Percentiles rank a stretch among this genome's conserved stretches.
phyloP scores from a whole-genome alignment of 1,140 invertebrate species.

The Ceratina calcarata region DNA sequence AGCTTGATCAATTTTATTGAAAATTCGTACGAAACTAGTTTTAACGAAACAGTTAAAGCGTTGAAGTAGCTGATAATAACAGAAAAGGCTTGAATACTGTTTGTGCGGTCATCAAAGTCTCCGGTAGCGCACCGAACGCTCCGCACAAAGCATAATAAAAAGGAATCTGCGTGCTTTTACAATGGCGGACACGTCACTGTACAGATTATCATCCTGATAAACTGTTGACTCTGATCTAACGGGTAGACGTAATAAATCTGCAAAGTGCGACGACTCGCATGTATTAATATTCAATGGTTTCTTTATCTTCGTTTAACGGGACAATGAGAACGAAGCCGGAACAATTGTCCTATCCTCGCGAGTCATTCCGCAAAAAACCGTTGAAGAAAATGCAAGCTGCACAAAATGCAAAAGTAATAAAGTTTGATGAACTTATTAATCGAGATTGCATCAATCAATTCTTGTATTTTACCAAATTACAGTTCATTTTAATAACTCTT shows the following conservation, averaged over 20 bases:
- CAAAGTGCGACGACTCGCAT: conserved; percentile 8
- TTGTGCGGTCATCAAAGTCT: conserved; percentile 44
- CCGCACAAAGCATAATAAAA: no score
- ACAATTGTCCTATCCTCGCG: background rate
- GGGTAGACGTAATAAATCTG: conserved; percentile 29
- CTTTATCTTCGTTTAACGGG: background rate
- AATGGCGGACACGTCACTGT: conserved; percentile 9
- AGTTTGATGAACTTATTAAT: no score
- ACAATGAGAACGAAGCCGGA: background rate
- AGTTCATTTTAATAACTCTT: no score
- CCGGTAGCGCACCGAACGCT: background rate
- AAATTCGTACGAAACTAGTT: no score
- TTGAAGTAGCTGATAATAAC: no score
- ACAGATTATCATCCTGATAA: conserved; percentile 45
- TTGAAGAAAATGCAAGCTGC: no score
- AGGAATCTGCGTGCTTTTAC: background rate
- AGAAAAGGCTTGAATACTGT: background rate
- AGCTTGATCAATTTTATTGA: no score
- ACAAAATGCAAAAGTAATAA: no score
- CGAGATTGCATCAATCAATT: no score
- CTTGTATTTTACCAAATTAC: no score
- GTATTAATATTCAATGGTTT: conserved; percentile 45
- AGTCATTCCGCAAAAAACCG: no score
- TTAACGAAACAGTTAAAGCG: no score
- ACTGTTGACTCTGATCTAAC: conserved; percentile 33